Evolutionary conservation across 2,113 vertebrate species (phyloP).

Genomic region (Chionodraco myersi): DNA sequence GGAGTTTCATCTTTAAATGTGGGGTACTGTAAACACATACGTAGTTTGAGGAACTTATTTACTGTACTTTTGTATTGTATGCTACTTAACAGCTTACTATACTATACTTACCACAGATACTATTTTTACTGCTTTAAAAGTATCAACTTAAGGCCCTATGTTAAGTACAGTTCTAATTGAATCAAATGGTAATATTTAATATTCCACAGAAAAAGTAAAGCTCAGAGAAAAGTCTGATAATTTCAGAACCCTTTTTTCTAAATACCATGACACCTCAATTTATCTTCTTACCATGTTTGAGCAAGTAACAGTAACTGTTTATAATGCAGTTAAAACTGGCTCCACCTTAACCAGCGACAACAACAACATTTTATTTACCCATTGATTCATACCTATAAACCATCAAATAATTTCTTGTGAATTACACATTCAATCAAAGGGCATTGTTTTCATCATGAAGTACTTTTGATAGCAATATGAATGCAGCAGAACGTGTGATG

Average conservation of each 20-base stretch:
- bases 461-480: background rate
- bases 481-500: background rate
- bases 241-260: background rate
- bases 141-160: background rate
- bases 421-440: background rate
- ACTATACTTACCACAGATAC: too few species aligned
- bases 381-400: background rate
- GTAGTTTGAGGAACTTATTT: background rate
- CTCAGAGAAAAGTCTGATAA: background rate
- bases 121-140: background rate
- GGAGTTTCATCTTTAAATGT: too few species aligned
- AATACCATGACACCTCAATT: background rate
- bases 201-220: background rate
- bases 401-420: background rate
- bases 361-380: background rate
- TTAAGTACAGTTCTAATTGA: background rate
- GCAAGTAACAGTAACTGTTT: background rate
- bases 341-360: background rate
- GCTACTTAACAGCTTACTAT: background rate
- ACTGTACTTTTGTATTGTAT: background rate
- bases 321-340: background rate
- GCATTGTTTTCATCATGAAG: background rate
- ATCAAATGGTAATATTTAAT: background rate
- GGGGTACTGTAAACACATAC: background rate
- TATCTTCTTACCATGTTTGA: background rate